These are phyloP conservation scores for Siphamia tubifer DNA, from an alignment of 2,113 vertebrate species.

Conservation along the genomic window DNA sequence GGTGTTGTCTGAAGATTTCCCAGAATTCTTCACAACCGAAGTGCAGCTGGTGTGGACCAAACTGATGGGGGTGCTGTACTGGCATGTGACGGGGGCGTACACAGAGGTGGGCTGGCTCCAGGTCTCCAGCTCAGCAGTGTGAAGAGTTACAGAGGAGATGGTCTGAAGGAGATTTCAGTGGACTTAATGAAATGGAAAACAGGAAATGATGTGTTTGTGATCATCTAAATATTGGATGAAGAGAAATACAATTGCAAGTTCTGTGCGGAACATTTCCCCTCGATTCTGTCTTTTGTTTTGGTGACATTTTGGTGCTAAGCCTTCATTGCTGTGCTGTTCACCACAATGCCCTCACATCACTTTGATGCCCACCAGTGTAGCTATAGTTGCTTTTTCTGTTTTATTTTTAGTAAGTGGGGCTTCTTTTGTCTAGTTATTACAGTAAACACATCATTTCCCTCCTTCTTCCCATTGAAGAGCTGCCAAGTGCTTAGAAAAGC, in stretches of 20 bases:
- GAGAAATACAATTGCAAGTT: neutral
- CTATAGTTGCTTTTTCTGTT: constrained; percentile 5
- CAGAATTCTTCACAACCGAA: constrained; percentile 88
- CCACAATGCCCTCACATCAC: neutral
- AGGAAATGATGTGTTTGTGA: neutral
- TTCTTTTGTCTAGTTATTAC: neutral
- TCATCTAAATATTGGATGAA: neutral
- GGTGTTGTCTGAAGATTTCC: constrained; percentile 89
- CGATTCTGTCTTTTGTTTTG: constrained; percentile 22
- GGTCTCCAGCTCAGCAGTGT: constrained; percentile 91
- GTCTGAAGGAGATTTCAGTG: constrained; percentile 15
- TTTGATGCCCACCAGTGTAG: constrained; percentile 29
- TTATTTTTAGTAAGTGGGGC: constrained; percentile 2
- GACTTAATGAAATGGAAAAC: constrained; percentile 7
- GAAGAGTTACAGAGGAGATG: constrained; percentile 58
- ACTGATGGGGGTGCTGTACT: constrained; percentile 89
- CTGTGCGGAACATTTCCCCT: constrained; percentile 15
- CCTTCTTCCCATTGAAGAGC: neutral
- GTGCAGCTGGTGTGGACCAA: constrained; percentile 92
- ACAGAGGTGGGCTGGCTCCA: constrained; percentile 95
- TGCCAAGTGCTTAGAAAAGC: neutral
- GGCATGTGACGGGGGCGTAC: constrained; percentile 91
- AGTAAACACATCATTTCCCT: neutral
- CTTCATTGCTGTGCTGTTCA: constrained; percentile 15
- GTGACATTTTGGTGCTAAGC: constrained; percentile 47